Evolutionary conservation across 2,797 vertebrate genomes (phyloP).

Genomic region (Artibeus lituratus): DNA sequence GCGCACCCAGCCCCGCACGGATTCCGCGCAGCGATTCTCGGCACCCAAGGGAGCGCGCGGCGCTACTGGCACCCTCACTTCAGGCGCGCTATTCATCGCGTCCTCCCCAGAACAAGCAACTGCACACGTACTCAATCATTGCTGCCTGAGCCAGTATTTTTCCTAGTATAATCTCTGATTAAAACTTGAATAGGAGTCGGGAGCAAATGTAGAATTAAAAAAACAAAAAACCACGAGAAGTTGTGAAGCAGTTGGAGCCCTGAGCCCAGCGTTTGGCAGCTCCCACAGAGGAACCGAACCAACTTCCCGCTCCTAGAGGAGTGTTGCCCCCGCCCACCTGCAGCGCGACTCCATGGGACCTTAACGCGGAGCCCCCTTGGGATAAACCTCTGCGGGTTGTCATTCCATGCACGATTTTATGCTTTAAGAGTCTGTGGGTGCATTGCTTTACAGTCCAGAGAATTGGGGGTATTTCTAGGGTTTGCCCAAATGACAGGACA

Average conservation of each 20-base stretch:
- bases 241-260: neutral
- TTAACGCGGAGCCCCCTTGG: neutral
- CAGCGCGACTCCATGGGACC: neutral
- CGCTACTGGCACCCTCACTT: neutral
- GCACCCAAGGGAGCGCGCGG: neutral
- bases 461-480: neutral
- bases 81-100: neutral
- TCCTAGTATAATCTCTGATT: neutral
- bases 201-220: neutral
- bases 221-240: neutral
- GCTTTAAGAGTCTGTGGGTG: neutral
- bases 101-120: neutral
- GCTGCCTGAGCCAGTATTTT: neutral
- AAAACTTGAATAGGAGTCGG: neutral
- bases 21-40: neutral
- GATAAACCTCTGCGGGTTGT: neutral
- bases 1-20: neutral
- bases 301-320: neutral
- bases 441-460: neutral
- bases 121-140: neutral
- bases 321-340: rapidly evolving
- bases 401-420: neutral
- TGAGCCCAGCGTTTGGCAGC: neutral
- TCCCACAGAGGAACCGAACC: neutral
- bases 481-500: neutral